Evolutionary conservation across 2,888 invertebrate genomes (phyloP).

Genomic region (Xanthia icteritia): DNA sequence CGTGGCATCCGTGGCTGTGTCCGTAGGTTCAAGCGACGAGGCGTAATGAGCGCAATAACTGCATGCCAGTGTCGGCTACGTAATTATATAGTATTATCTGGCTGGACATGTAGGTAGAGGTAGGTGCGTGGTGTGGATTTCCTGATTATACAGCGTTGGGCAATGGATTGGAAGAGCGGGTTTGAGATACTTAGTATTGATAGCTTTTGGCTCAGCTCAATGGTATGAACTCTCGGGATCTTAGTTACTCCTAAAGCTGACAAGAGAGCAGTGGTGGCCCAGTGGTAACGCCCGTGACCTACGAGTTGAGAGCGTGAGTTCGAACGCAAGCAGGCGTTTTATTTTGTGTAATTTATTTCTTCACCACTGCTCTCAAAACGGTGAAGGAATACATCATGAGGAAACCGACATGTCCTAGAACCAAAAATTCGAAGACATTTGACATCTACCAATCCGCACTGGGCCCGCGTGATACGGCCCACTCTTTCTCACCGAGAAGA

Average conservation of each 20-base stretch:
- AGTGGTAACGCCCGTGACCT: too few species aligned
- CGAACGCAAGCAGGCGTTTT: too few species aligned
- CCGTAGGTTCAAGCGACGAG: constrained; percentile 11
- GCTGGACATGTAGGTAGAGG: neutral
- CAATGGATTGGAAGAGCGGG: constrained; percentile 53
- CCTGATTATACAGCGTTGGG: constrained; percentile 45
- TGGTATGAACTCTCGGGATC: neutral
- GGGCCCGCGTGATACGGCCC: too few species aligned
- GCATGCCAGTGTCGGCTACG: constrained; percentile 25
- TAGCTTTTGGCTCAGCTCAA: constrained; percentile 18
- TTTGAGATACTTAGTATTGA: constrained; percentile 39
- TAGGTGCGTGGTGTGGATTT: constrained; percentile 44
- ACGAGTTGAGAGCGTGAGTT: too few species aligned
- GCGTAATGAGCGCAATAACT: constrained; percentile 53
- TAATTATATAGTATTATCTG: constrained; percentile 51
- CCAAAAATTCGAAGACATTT: too few species aligned
- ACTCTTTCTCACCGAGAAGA: too few species aligned
- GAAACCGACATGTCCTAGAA: too few species aligned
- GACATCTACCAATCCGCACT: too few species aligned
- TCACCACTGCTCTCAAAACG: too few species aligned
- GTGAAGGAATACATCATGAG: too few species aligned
- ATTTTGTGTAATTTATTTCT: too few species aligned
- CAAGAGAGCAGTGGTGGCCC: too few species aligned
- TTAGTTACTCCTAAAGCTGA: constrained; percentile 1
- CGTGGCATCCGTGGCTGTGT: constrained; percentile 21